A percentile compares a stretch with the other conserved stretches of the same genome.
phyloP scores from a whole-genome alignment of 1,140 invertebrate species.

The Drosophila auraria region DNA sequence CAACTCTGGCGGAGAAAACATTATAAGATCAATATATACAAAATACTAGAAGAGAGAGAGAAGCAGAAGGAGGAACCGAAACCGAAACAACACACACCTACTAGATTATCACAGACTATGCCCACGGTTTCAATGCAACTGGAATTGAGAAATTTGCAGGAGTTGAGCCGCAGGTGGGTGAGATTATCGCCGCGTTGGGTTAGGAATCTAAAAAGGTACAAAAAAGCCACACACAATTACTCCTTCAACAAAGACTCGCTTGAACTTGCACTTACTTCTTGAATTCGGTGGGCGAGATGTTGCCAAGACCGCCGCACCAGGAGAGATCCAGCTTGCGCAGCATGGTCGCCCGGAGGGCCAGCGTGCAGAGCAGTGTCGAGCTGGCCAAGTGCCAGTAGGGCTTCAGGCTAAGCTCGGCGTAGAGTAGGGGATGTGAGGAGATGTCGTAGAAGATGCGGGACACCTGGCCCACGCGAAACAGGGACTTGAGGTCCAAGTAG shows the following conservation, averaged over 20 bases:
- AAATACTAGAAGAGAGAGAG: not conserved
- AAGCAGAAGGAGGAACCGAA: no score
- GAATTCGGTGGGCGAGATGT: conserved; percentile 78
- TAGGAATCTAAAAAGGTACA: conserved; percentile 87
- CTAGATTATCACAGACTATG: conserved; percentile 88
- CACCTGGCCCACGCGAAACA: conserved; percentile 91
- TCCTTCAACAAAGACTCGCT: no score
- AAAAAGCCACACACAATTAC: not conserved
- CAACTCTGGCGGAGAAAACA: conserved; percentile 86
- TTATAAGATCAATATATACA: not conserved
- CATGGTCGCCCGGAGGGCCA: conserved; percentile 87
- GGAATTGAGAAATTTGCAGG: conserved; percentile 91
- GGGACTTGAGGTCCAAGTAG: conserved; percentile 91
- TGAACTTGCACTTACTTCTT: conserved; percentile 66
- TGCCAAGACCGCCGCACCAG: conserved; percentile 93
- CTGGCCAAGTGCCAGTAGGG: conserved; percentile 89
- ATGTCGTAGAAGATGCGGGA: conserved; percentile 91
- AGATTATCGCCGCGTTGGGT: conserved; percentile 88
- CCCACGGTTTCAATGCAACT: conserved; percentile 88
- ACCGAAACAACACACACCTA: conserved; percentile 87
- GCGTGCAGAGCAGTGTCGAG: conserved; percentile 78
- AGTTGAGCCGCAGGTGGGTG: conserved; percentile 90
- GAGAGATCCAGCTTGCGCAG: conserved; percentile 93
- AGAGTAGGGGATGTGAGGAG: conserved; percentile 91
- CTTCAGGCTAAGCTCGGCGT: conserved; percentile 92